Percentiles rank a stretch among this genome's conserved stretches.
Conservation (phyloP, 2,797 vertebrate species). For the Heliangelus exortis region DNA sequence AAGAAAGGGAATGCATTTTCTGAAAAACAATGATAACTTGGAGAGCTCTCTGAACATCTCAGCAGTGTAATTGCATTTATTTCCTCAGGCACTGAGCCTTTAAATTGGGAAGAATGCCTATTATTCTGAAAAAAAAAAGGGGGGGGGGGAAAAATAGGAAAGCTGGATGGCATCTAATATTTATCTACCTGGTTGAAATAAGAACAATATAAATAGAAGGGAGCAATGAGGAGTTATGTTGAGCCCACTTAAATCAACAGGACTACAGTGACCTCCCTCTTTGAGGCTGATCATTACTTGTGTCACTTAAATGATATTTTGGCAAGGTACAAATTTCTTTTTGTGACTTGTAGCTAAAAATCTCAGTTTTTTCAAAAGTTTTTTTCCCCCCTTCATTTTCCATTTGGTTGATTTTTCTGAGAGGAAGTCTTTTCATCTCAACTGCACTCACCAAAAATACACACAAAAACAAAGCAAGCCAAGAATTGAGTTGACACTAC, state of each 20-base stretch:
- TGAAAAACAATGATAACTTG: conserved; percentile 60
- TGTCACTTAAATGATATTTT: background rate
- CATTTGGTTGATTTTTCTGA: background rate
- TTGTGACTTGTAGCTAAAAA: background rate
- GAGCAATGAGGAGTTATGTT: background rate
- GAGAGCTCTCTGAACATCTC: conserved; percentile 52
- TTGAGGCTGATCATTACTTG: background rate
- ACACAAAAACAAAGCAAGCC: background rate
- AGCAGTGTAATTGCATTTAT: conserved; percentile 53
- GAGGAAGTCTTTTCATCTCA: background rate
- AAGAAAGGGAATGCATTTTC: conserved; percentile 50
- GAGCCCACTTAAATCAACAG: conserved; percentile 33
- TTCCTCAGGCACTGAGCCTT: conserved; percentile 57
- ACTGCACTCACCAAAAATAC: background rate
- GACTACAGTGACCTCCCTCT: background rate
- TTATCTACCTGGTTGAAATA: conserved; percentile 25
- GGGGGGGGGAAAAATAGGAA: background rate
- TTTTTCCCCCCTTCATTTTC: background rate
- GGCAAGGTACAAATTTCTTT: background rate
- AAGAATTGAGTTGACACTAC: background rate
- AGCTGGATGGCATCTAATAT: conserved; percentile 26
- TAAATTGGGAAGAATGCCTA: conserved; percentile 45
- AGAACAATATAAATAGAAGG: background rate
- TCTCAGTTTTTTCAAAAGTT: background rate
- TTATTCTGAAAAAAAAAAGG: background rate